Evolutionary conservation across 2,113 vertebrate genomes (phyloP), one percentile per base, ranked within the genome.

Genomic region (Calcarius ornatus): DNA sequence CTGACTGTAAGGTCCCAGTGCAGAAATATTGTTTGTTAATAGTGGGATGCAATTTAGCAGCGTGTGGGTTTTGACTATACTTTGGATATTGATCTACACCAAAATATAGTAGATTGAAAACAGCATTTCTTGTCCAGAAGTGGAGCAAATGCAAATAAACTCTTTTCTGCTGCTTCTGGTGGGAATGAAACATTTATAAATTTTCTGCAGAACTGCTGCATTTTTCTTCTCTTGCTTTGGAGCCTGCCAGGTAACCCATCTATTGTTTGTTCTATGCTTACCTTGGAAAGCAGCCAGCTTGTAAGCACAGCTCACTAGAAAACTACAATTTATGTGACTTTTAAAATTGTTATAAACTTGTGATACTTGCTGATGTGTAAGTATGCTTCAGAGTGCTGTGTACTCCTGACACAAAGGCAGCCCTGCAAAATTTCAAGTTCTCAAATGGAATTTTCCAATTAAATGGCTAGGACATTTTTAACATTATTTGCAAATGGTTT

Each of bases 281-380:
- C 59, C 43, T 92, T 92, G 86, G 84, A 85, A 79, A 94, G 50
- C 84, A 85, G 70, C 81, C 86, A 92, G 23, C 20, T 23, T 81
- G 48, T 85, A 87, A 81, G 42, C 37, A 8, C 33, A 85, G 33
- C 28, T 61, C 59, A 30, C 54, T 56, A 90, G 81, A 92, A 94
- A 96, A 94, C 64, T 53, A 20, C 42, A 23, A 54, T 85, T 95
- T 87, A 69, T 42, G 28, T 89, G 89, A 45, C 73, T 92, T 95
- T 77, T 72, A 40, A 93, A 91, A 65, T 61, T 95, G 47, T 79
- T 94, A 76, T 9, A 85, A 90, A 81, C 60, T 20, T 45, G 31
- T 75, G 71, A 64, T 87, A n/a, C 37, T 92, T 93, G 85, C 79
- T 76, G 50, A 90, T 85, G 45, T 64, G 21, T 82, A 87, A 28